These are phyloP conservation scores for Sarcophaga rosellei DNA, from an alignment of 2,888 invertebrate genomes.

Conservation along the genomic window DNA sequence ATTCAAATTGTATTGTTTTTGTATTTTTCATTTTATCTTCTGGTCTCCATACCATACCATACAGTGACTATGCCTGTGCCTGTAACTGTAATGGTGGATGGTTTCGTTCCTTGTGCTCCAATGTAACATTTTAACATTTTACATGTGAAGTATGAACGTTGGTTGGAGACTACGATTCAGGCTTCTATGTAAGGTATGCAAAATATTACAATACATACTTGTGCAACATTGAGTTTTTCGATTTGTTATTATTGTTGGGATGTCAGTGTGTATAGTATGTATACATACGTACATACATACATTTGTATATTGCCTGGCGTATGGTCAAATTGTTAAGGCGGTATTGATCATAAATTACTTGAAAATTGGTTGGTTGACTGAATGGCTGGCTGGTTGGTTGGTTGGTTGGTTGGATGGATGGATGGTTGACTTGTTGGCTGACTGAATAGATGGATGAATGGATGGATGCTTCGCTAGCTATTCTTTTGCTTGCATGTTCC, in stretches of 20 bases:
- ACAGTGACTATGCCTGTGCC: not conserved
- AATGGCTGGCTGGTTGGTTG: too few relatives aligned
- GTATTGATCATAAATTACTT: slow-evolving; percentile 55
- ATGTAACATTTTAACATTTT: slow-evolving; percentile 25
- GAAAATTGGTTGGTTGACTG: slow-evolving; percentile 37
- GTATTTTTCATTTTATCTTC: too few relatives aligned
- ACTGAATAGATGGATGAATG: not conserved
- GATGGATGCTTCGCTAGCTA: not conserved
- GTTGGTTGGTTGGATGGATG: slow-evolving; percentile 12
- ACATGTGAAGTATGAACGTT: slow-evolving; percentile 29
- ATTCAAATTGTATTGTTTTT: not conserved
- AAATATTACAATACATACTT: slow-evolving; percentile 42
- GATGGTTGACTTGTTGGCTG: not conserved
- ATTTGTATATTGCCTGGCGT: slow-evolving; percentile 49
- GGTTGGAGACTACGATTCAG: slow-evolving; percentile 12
- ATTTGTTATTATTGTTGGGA: not conserved
- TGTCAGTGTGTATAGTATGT: not conserved
- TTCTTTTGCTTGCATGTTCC: not conserved
- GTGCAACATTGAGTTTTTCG: not conserved
- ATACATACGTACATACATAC: not conserved
- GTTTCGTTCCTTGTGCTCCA: not conserved
- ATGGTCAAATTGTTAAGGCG: slow-evolving; percentile 61
- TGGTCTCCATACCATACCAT: not conserved
- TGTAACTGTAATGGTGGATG: not conserved
- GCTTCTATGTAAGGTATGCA: slow-evolving; percentile 46